phyloP scores from a whole-genome alignment of 2,797 vertebrate species.

The Eurystomus glaucurus region DNA sequence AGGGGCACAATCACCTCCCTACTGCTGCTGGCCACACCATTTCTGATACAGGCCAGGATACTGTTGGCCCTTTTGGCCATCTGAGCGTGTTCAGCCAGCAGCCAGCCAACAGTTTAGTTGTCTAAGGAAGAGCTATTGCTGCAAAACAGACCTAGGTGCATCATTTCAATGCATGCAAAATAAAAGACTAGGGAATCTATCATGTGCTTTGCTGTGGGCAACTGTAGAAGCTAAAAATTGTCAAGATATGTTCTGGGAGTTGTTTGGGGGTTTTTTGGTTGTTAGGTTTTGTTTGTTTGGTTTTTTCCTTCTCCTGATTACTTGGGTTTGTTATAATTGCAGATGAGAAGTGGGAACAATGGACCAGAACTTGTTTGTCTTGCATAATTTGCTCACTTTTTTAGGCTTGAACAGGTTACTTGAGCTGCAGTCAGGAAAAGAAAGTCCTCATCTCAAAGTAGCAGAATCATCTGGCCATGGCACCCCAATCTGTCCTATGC shows the following conservation, averaged over 20 bases:
- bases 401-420: background rate
- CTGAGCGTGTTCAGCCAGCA: too few relatives aligned
- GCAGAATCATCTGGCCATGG: constrained; percentile 10
- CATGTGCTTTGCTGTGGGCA: background rate
- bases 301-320: background rate
- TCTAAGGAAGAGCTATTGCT: background rate
- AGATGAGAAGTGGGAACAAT: background rate
- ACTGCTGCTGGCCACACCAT: too few relatives aligned
- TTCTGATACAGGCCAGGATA: too few relatives aligned
- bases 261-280: too few relatives aligned
- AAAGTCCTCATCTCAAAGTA: background rate
- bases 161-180: background rate
- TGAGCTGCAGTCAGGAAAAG: background rate
- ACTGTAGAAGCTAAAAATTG: background rate
- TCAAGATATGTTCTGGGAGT: background rate
- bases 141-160: background rate
- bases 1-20: too few relatives aligned
- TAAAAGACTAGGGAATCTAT: background rate
- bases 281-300: background rate
- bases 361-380: background rate
- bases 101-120: background rate
- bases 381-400: background rate
- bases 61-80: too few relatives aligned
- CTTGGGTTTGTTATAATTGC: background rate
- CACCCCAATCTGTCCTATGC: constrained; percentile 25